Percentiles rank a stretch among this genome's conserved stretches.
Conservation (phyloP, 2,888 invertebrate species). For the Smittia sp. region DNA sequence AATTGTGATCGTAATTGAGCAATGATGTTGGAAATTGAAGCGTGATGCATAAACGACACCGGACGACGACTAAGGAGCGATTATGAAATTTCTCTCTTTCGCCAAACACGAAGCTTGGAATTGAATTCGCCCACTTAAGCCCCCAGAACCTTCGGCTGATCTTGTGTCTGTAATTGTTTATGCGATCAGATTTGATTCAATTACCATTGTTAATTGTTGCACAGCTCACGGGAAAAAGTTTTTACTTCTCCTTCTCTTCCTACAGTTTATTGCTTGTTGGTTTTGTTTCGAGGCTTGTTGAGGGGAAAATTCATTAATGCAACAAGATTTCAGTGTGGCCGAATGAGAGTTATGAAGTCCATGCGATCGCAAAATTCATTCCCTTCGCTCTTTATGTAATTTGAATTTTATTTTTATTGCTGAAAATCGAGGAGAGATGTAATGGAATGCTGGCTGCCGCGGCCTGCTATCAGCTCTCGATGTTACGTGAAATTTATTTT, state of each 20-base stretch:
- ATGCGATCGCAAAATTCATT: background rate
- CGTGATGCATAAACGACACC: background rate
- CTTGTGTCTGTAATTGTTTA: background rate
- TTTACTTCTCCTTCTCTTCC: background rate
- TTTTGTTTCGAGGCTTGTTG: slow-evolving; percentile 1
- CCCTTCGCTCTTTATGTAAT: slow-evolving; percentile 1
- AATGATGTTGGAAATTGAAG: background rate
- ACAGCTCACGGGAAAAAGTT: slow-evolving; percentile 14
- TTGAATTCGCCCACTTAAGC: background rate
- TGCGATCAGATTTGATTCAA: slow-evolving; percentile 29
- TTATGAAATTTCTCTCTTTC: slow-evolving; percentile 18
- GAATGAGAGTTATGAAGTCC: background rate
- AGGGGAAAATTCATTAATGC: slow-evolving; percentile 8
- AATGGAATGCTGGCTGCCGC: slow-evolving; percentile 12
- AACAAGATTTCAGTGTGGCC: slow-evolving; percentile 23
- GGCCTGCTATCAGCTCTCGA: slow-evolving; percentile 10
- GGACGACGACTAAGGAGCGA: background rate
- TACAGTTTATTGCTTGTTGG: slow-evolving; percentile 5
- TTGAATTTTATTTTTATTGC: slow-evolving; percentile 19
- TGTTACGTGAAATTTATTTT: slow-evolving; percentile 23
- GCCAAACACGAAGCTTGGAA: too few relatives aligned
- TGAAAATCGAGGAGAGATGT: background rate
- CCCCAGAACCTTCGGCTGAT: background rate
- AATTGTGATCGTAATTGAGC: background rate
- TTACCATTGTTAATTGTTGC: slow-evolving; percentile 26